Percentiles rank a stretch among this genome's conserved stretches.
Evolutionary conservation across 2,888 invertebrate genomes (phyloP).

Genomic region (Watsonalla cultraria): DNA sequence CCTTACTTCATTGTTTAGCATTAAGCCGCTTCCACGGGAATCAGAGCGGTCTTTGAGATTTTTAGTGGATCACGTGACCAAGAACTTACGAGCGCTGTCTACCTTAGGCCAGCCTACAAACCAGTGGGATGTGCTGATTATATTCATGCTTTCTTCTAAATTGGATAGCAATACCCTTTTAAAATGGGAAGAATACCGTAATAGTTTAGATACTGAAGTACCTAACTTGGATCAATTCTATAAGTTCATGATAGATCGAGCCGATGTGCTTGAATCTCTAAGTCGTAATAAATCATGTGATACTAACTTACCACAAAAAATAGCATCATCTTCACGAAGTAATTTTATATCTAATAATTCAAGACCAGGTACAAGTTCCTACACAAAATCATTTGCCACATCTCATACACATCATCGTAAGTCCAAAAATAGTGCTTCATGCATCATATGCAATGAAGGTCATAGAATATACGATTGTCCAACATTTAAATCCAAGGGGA

Average conservation of each 20-base stretch:
- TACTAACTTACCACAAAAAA: neutral
- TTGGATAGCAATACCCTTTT: conserved; percentile 13
- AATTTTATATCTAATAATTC: neutral
- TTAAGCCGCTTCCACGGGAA: conserved; percentile 11
- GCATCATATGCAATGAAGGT: conserved; percentile 14
- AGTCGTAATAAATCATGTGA: conserved; percentile 9
- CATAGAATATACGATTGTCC: conserved; percentile 24
- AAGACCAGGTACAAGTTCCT: neutral
- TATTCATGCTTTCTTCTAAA: conserved; percentile 16
- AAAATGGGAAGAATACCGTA: conserved; percentile 25
- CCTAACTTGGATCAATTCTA: conserved; percentile 19
- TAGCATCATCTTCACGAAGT: too few species aligned
- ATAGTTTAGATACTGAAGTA: conserved; percentile 6
- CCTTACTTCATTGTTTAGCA: conserved; percentile 13
- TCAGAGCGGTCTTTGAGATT: conserved; percentile 14
- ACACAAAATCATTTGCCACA: conserved; percentile 11
- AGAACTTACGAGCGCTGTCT: conserved; percentile 20
- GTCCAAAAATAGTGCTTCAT: neutral
- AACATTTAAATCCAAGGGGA: conserved; percentile 13
- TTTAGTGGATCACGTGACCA: conserved; percentile 19
- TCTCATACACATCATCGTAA: neutral
- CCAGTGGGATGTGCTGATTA: conserved; percentile 18
- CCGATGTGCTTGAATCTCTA: conserved; percentile 19
- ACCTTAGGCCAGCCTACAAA: conserved; percentile 19
- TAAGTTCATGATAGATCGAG: conserved; percentile 21